Conservation (phyloP, 2,797 vertebrate species). For the Neosilurus mollespiculum region DNA sequence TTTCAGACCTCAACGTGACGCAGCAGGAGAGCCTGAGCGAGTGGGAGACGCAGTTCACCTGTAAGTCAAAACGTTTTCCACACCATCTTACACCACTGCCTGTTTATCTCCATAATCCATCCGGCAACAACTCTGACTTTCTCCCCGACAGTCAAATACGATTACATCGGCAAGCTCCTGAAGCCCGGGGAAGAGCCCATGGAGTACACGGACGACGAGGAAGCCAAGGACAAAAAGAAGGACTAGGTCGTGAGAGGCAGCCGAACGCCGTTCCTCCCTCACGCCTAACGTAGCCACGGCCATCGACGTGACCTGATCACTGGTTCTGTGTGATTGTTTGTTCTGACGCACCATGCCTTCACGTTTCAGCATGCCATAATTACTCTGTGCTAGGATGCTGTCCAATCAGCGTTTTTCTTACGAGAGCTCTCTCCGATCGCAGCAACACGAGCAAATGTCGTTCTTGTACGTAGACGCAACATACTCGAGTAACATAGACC, state of each 20-base stretch:
- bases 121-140: constrained; percentile 32
- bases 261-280: constrained; percentile 4
- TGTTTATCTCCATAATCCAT: neutral
- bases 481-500: neutral
- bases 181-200: constrained; percentile 89
- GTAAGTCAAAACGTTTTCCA: constrained; percentile 72
- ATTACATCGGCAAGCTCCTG: constrained; percentile 91
- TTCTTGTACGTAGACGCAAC: constrained; percentile 24
- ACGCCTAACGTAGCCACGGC: constrained; percentile 20
- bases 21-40: constrained; percentile 91
- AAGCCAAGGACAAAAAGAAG: constrained; percentile 81
- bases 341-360: constrained; percentile 15
- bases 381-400: constrained; percentile 27
- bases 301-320: constrained; percentile 21
- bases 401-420: neutral
- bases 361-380: constrained; percentile 23
- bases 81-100: neutral
- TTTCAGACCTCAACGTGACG: constrained; percentile 87
- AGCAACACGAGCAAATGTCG: constrained; percentile 15
- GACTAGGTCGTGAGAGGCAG: constrained; percentile 69
- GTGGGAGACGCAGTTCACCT: constrained; percentile 95
- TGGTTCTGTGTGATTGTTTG: constrained; percentile 33
- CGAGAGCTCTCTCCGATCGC: neutral
- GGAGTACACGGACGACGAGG: constrained; percentile 94
- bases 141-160: constrained; percentile 84